Conservation (phyloP, 2,888 invertebrate species). For the Pandemis cinnamomeana region DNA sequence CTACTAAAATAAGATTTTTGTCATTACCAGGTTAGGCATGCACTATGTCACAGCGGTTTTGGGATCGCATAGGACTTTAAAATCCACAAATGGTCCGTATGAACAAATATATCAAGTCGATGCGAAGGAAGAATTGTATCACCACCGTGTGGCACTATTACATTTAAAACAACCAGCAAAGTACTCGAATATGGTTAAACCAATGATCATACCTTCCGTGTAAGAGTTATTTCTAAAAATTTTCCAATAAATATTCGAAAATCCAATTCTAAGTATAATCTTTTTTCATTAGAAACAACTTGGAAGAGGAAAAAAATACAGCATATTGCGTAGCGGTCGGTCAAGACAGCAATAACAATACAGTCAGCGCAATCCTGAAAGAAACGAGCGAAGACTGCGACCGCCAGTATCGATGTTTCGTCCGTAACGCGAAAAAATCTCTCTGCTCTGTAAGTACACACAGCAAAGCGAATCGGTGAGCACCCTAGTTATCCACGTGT, state of each 20-base stretch:
- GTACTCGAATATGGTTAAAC: conserved; percentile 87
- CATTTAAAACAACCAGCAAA: conserved; percentile 85
- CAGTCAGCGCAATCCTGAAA: conserved; percentile 77
- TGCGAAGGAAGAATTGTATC: conserved; percentile 82
- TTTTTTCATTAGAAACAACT: conserved; percentile 52
- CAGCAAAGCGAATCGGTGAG: too few relatives aligned
- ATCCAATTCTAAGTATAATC: neutral
- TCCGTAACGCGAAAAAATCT: conserved; percentile 58
- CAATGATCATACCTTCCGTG: conserved; percentile 83
- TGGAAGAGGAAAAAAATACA: conserved; percentile 63
- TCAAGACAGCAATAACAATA: conserved; percentile 79
- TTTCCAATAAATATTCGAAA: conserved; percentile 9
- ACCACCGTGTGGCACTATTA: conserved; percentile 86
- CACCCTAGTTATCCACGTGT: too few relatives aligned
- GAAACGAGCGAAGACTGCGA: conserved; percentile 81
- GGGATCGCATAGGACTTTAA: conserved; percentile 87
- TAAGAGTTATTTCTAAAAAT: conserved; percentile 57
- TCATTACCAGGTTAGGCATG: conserved; percentile 73
- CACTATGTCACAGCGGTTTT: conserved; percentile 87
- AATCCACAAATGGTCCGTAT: conserved; percentile 85
- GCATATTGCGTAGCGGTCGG: conserved; percentile 86
- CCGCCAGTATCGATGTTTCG: conserved; percentile 83
- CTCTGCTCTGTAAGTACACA: conserved; percentile 74
- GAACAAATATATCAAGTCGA: conserved; percentile 88
- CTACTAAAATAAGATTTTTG: neutral